Conservation (phyloP, 1,140 invertebrate species). For the Drosophila ambigua region DNA sequence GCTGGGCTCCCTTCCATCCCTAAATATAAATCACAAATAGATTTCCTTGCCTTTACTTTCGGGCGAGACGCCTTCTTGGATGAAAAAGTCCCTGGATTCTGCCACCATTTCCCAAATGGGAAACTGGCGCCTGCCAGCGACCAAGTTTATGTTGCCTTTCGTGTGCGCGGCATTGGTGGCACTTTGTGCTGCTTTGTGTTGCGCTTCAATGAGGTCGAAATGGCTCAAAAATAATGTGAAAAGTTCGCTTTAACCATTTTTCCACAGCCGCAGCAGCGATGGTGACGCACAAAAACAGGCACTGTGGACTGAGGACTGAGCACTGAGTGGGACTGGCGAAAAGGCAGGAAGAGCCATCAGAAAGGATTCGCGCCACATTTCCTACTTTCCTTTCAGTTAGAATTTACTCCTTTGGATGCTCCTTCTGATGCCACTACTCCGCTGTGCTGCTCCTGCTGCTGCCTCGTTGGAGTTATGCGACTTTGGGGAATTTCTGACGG, state of each 20-base stretch:
- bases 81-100: constrained; percentile 33
- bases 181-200: constrained; percentile 80
- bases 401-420: constrained; percentile 64
- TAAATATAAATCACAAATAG: constrained; percentile 80
- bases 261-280: constrained; percentile 36
- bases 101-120: constrained; percentile 54
- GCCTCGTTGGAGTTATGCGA: constrained; percentile 72
- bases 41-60: constrained; percentile 56
- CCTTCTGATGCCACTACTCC: neutral
- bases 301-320: neutral
- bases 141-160: constrained; percentile 61
- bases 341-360: constrained; percentile 14
- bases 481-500: constrained; percentile 72
- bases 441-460: constrained; percentile 11
- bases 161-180: constrained; percentile 64
- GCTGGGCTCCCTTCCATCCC: constrained; percentile 16
- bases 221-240: constrained; percentile 82
- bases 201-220: constrained; percentile 82
- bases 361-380: constrained; percentile 69
- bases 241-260: constrained; percentile 80
- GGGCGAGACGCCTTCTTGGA: constrained; percentile 27
- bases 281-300: constrained; percentile 57
- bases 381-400: constrained; percentile 57
- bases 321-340: neutral
- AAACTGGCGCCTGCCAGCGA: constrained; percentile 47